Base-by-base conservation (phyloP, 2,113 vertebrate species). In the Chascanopsetta lugubris region DNA sequence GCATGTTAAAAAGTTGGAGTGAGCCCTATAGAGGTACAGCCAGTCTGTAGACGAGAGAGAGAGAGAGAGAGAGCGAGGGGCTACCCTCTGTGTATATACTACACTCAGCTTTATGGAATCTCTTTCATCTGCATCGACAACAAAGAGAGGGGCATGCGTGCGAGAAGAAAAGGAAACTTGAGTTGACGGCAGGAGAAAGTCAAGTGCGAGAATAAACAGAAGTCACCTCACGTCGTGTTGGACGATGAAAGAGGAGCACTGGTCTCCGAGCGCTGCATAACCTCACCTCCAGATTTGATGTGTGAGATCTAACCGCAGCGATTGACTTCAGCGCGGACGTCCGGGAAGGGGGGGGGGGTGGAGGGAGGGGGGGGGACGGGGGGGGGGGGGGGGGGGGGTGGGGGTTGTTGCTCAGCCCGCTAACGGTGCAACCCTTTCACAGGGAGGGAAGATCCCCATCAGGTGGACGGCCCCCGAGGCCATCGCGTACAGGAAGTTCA, bases 371-470 rank as follows among this genome's bases (percentile, higher is more conserved):
- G n/a, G n/a, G n/a, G n/a, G n/a, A n/a, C n/a, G n/a, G n/a, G n/a
- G n/a, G n/a, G n/a, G n/a, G n/a, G n/a, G n/a, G n/a, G n/a, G n/a
- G n/a, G n/a, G n/a, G n/a, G n/a, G n/a, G n/a, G n/a, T n/a, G n/a
- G n/a, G n/a, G n/a, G 17, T 6, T 53, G 45, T 22, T 49, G 45
- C 60, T 48, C 13, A n/a, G 21, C 20, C 12, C n/a, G 47, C 27
- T 54, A 36, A 47, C 8, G 6, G 47, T 61, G 36, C 32, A 50
- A 36, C 27, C 18, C n/a, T 10, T 75, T 62, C 57, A 9, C 59
- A 93, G 92, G 92, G 92, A 42, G 92, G 92, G 12, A 93, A 93
- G 82, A 93, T 93, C 40, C 92, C 92, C 29, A 93, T 93, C 75
- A 86, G 92, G 55, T 93, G 92, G 92, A 93, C 92, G 1, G 87